Percentiles rank a stretch among this genome's conserved stretches.
Conservation (phyloP, 2,797 vertebrate genomes). For the Orestias chungarensis region DNA sequence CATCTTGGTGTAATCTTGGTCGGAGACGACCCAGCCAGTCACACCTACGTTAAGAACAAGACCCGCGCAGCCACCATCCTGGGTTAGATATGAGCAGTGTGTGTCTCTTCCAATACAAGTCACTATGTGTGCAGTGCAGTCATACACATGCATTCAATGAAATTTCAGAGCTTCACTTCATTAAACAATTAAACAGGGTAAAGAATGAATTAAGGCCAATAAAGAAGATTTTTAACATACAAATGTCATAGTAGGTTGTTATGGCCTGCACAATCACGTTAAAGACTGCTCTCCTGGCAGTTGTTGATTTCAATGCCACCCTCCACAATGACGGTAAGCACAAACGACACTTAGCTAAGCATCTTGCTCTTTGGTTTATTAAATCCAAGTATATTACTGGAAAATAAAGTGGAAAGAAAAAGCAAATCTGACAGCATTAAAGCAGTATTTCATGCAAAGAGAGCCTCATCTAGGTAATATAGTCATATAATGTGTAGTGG, state of each 20-base stretch:
- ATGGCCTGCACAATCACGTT: neutral
- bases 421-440: neutral
- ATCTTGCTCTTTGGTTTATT: neutral
- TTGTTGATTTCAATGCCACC: neutral
- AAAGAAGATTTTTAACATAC: neutral
- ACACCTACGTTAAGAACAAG: constrained; percentile 91
- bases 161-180: too few species aligned
- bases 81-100: constrained; percentile 75
- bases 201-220: neutral
- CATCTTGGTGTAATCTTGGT: constrained; percentile 90
- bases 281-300: neutral
- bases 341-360: neutral
- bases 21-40: constrained; percentile 91
- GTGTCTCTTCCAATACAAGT: constrained; percentile 10
- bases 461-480: neutral
- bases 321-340: neutral
- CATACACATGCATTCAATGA: constrained; percentile 3
- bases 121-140: neutral
- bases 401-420: neutral
- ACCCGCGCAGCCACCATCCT: constrained; percentile 86
- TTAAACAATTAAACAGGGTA: too few species aligned
- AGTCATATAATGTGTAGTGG: neutral
- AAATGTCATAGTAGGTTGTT: neutral
- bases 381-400: neutral
- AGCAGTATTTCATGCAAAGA: neutral